These are phyloP conservation scores for Hypotaenidia philippensis DNA, from an alignment of 2,797 vertebrate species.

Conservation along the genomic window DNA sequence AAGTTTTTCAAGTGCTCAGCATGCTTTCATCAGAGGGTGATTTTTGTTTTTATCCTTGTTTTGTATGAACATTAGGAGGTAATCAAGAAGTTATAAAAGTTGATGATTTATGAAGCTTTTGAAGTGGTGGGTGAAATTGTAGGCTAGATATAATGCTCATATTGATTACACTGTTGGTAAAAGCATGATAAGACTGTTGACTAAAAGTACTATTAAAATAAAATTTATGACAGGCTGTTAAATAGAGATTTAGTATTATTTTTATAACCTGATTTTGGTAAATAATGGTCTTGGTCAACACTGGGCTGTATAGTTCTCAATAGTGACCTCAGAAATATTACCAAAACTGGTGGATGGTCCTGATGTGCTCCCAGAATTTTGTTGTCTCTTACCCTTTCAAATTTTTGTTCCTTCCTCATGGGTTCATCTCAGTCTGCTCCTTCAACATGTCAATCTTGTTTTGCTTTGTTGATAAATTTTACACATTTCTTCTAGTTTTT, in stretches of 20 bases:
- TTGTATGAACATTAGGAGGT: constrained; percentile 58
- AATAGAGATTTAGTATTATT: constrained; percentile 41
- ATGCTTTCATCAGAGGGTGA: constrained; percentile 72
- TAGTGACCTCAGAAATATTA: neutral
- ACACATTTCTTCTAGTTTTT: neutral
- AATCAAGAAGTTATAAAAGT: constrained; percentile 65
- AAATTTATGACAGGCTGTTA: constrained; percentile 47
- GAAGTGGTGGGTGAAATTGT: constrained; percentile 39
- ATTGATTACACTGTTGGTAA: constrained; percentile 52
- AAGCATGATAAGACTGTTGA: constrained; percentile 51
- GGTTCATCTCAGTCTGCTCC: neutral
- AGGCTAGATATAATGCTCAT: constrained; percentile 26
- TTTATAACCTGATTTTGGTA: constrained; percentile 32
- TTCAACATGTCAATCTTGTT: neutral
- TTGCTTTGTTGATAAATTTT: neutral
- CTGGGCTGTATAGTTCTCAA: neutral
- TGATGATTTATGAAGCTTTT: constrained; percentile 70
- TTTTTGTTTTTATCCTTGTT: constrained; percentile 67
- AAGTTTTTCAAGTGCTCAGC: constrained; percentile 75
- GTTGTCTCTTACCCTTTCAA: neutral
- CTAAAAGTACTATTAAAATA: constrained; percentile 57
- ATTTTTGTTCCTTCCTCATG: neutral
- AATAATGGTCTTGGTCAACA: constrained; percentile 5
- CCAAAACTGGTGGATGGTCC: neutral
- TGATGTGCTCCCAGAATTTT: neutral